phyloP scores from a whole-genome alignment of 2,797 vertebrate species.

The Philypnodon macrostomus region DNA sequence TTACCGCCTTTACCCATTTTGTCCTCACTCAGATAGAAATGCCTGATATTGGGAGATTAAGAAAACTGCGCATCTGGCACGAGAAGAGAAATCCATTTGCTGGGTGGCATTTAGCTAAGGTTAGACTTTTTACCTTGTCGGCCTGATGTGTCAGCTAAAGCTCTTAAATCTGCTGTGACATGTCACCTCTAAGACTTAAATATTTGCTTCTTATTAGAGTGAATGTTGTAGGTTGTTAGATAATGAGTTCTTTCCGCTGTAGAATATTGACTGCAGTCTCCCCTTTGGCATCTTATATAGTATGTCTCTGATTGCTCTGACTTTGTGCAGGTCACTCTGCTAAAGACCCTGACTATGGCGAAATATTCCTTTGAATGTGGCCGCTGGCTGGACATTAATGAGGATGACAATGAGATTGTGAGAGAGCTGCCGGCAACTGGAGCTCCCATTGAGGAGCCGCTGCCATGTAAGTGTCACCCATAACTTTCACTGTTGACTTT shows the following conservation, averaged over 20 bases:
- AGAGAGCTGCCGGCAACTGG: conserved; percentile 89
- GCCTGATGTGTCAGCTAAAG: conserved; percentile 25
- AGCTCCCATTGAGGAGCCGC: conserved; percentile 77
- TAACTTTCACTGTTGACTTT: not conserved
- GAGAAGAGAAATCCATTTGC: conserved; percentile 89
- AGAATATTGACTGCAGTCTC: conserved; percentile 1
- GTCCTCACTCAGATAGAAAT: conserved; percentile 82
- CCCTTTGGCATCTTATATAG: not conserved
- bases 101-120: conserved; percentile 95
- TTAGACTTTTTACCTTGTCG: conserved; percentile 60
- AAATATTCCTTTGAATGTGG: conserved; percentile 91
- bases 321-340: conserved; percentile 82
- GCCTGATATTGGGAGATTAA: conserved; percentile 86
- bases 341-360: conserved; percentile 90
- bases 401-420: conserved; percentile 93
- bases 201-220: too few relatives aligned
- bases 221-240: too few relatives aligned
- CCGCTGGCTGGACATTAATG: conserved; percentile 95
- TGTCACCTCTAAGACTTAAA: not conserved
- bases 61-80: conserved; percentile 92
- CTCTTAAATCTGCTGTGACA: conserved; percentile 4
- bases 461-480: conserved; percentile 77
- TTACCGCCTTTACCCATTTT: conserved; percentile 3
- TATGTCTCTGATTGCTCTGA: not conserved
- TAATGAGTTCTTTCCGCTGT: not conserved